Evolutionary conservation across 1,140 invertebrate species (phyloP).

Genomic region (Lepidotrigona ventralis): DNA sequence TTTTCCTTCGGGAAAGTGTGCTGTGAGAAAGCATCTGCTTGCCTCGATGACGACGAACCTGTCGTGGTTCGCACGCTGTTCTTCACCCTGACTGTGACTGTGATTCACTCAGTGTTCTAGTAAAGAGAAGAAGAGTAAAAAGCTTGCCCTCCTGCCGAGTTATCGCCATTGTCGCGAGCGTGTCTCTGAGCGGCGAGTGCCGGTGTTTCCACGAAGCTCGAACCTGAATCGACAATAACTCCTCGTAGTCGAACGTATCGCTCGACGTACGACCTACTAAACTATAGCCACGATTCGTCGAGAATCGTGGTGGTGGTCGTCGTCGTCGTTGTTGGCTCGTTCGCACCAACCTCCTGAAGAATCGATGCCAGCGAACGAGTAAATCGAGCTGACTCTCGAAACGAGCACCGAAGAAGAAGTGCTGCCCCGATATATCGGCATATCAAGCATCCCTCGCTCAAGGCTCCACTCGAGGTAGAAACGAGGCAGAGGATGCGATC

Average conservation of each 20-base stretch:
- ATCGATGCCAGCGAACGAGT: conserved; percentile 23
- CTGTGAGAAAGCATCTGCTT: background rate
- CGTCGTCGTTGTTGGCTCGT: background rate
- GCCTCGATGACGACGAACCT: no score
- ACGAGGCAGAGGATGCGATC: background rate
- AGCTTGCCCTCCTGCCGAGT: background rate
- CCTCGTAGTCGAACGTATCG: background rate
- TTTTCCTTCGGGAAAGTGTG: background rate
- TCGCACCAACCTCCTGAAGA: conserved; percentile 3
- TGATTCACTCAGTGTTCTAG: no score
- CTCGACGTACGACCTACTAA: conserved; percentile 16
- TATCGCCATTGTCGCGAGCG: conserved; percentile 55
- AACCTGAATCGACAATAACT: conserved; percentile 32
- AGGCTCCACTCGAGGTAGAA: background rate
- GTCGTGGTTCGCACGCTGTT: background rate
- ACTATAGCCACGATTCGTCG: background rate
- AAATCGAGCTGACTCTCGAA: conserved; percentile 2
- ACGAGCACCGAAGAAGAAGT: conserved; percentile 2
- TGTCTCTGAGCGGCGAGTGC: background rate
- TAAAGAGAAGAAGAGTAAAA: no score
- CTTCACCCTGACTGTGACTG: no score
- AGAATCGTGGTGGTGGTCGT: no score
- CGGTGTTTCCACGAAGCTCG: background rate
- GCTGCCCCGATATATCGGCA: no score
- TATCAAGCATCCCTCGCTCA: no score